Evolutionary conservation across 2,797 vertebrate genomes (phyloP).

Genomic region (Geotrypetes seraphini): DNA sequence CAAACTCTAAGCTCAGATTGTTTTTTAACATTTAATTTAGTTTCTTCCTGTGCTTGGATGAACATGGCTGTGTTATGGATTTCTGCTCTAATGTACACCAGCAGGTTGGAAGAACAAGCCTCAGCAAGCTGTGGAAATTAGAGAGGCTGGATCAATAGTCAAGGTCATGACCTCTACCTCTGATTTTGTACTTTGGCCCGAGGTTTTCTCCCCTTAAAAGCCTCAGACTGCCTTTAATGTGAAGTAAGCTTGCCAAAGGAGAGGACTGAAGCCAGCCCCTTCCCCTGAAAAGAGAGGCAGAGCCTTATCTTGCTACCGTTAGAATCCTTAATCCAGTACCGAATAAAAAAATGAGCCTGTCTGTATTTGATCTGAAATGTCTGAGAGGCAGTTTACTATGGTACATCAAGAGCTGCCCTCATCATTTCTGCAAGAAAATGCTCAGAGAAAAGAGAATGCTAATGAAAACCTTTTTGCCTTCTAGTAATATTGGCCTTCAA

Average conservation of each 20-base stretch:
- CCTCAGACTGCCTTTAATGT: slow-evolving; percentile 41
- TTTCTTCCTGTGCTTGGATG: slow-evolving; percentile 99
- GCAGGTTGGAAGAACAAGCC: slow-evolving; percentile 79
- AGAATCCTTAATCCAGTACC: slow-evolving; percentile 15
- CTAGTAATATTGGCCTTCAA: neutral
- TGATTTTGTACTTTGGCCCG: slow-evolving; percentile 56
- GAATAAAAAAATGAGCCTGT: slow-evolving; percentile 12
- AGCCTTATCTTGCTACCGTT: slow-evolving; percentile 22
- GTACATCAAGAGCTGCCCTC: slow-evolving; percentile 13
- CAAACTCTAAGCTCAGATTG: slow-evolving; percentile 88
- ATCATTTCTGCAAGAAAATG: slow-evolving; percentile 14
- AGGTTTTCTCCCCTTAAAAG: slow-evolving; percentile 58
- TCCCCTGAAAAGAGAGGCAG: neutral
- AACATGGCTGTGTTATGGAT: slow-evolving; percentile 95
- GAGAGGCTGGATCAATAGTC: slow-evolving; percentile 91
- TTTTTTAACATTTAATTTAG: slow-evolving; percentile 99
- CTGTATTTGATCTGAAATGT: slow-evolving; percentile 21
- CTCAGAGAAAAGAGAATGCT: slow-evolving; percentile 15
- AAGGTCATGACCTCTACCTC: slow-evolving; percentile 77
- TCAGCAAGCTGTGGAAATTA: slow-evolving; percentile 92
- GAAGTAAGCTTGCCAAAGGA: slow-evolving; percentile 37
- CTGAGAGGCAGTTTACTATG: no score
- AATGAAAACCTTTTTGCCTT: slow-evolving; percentile 17
- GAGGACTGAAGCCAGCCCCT: no score
- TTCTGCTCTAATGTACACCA: slow-evolving; percentile 96